Conservation (phyloP, 2,797 vertebrate genomes). For the Mus spretus region DNA sequence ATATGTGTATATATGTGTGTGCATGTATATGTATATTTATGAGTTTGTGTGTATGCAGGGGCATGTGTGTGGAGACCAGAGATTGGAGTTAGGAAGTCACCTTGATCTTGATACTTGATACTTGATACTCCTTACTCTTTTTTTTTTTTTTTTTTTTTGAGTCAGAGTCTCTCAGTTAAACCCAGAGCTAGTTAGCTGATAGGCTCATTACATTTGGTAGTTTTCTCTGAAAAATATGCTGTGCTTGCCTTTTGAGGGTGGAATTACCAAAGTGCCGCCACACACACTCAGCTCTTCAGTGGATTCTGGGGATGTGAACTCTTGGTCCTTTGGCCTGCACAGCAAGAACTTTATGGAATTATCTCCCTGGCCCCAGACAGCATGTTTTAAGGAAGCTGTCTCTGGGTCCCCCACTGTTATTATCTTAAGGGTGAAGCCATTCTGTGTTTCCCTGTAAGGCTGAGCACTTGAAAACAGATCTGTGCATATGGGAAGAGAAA, state of each 20-base stretch:
- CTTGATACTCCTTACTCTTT: background rate
- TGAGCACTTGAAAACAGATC: conserved; percentile 7
- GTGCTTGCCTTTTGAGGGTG: background rate
- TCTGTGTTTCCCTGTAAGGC: background rate
- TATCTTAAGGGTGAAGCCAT: background rate
- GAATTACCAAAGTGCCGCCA: background rate
- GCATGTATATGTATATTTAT: too few species aligned
- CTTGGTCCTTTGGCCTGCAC: background rate
- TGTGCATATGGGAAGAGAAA: background rate
- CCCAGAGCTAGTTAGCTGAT: background rate
- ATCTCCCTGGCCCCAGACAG: background rate
- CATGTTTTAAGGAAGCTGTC: conserved; percentile 59
- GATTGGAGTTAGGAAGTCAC: too few species aligned
- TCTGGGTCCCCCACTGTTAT: background rate
- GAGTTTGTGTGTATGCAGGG: background rate
- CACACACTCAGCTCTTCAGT: background rate
- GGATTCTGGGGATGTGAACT: conserved; percentile 57
- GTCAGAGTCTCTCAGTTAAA: too few species aligned
- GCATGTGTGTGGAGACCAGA: background rate
- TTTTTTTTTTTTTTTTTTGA: too few species aligned
- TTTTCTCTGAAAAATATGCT: background rate
- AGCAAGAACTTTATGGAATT: background rate
- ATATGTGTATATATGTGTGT: too few species aligned
- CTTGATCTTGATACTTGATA: background rate
- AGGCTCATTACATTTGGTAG: background rate